Evolutionary conservation across 2,797 vertebrate genomes (phyloP).

Genomic region (Falco columbarius): DNA sequence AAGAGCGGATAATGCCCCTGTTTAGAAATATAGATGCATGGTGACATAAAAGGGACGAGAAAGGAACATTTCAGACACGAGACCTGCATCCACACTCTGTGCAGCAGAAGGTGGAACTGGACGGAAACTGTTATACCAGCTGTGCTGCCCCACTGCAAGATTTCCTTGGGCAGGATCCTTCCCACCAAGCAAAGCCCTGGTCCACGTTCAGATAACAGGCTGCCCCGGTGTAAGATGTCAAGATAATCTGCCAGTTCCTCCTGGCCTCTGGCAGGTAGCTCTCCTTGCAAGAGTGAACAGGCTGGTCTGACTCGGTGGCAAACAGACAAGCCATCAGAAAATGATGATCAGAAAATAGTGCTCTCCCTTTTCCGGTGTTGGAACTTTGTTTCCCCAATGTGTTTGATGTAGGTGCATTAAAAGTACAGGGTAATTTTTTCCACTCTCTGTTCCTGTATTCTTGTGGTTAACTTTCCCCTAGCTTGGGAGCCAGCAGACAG

Average conservation of each 20-base stretch:
- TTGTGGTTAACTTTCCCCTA: conserved; percentile 9
- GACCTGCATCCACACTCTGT: neutral
- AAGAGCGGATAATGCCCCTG: neutral
- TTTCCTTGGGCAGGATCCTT: neutral
- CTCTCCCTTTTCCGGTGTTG: neutral
- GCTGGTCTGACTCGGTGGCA: neutral
- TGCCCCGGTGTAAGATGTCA: neutral
- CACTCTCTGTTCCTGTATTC: neutral
- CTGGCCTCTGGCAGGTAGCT: neutral
- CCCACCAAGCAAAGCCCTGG: neutral
- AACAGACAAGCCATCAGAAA: neutral
- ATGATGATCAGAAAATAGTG: neutral
- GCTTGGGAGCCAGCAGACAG: conserved; percentile 10
- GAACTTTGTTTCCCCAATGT: neutral
- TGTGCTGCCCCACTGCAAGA: neutral
- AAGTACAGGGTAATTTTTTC: conserved; percentile 36
- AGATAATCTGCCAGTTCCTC: neutral
- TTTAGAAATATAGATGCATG: neutral
- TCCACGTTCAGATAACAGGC: neutral
- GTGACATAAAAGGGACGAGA: neutral
- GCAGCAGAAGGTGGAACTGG: fast-evolving
- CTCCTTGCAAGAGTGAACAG: neutral
- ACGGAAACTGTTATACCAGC: neutral
- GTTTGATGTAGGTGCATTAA: neutral
- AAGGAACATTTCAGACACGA: neutral